Conservation (phyloP, 2,888 invertebrate species). For the Folsomia manolachei region DNA sequence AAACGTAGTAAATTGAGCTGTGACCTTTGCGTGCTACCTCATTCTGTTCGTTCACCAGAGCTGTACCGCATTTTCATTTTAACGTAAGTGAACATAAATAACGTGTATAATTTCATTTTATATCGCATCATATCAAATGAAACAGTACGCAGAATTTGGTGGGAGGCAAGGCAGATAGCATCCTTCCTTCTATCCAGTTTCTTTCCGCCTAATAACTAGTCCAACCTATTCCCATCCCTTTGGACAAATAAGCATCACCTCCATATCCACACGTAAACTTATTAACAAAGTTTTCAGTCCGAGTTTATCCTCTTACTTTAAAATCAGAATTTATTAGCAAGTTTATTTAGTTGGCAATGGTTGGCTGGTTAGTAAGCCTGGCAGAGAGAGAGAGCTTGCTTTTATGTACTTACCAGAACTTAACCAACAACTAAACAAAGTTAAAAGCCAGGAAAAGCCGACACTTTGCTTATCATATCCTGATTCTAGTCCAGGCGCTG, state of each 20-base stretch:
- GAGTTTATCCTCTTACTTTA: conserved; percentile 4
- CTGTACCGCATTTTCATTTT: neutral
- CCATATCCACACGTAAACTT: conserved; percentile 3
- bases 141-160: neutral
- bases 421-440: too few relatives aligned
- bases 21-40: neutral
- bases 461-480: neutral
- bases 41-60: neutral
- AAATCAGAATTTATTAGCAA: conserved; percentile 20
- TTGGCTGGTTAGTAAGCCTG: neutral
- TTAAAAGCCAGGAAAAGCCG: neutral
- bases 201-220: neutral
- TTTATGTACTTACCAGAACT: too few relatives aligned
- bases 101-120: neutral
- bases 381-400: too few relatives aligned
- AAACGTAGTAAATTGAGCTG: neutral
- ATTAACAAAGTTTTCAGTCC: conserved; percentile 12
- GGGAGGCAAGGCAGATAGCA: neutral
- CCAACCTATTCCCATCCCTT: too few relatives aligned
- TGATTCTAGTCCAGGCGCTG: neutral
- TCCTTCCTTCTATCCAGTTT: neutral
- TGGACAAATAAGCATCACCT: neutral
- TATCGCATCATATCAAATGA: neutral
- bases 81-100: neutral
- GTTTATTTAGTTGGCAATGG: neutral